Evolutionary conservation across 2,888 invertebrate species (phyloP).

Genomic region (Mythimna ferrago): DNA sequence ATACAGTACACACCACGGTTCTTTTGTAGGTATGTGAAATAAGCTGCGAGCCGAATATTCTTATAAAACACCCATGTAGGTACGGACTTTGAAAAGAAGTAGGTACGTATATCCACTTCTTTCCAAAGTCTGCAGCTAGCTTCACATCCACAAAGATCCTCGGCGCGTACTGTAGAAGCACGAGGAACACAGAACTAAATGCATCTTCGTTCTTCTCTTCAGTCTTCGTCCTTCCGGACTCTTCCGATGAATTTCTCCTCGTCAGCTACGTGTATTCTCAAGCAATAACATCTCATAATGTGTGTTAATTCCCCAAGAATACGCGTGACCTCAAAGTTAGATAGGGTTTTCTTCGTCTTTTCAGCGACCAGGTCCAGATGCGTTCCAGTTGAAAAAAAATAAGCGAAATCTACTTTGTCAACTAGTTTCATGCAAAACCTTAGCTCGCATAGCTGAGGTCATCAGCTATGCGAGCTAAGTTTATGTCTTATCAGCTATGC

Average conservation of each 20-base stretch:
- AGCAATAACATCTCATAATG: constrained; percentile 99
- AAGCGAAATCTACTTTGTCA: background rate
- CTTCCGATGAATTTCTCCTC: constrained; percentile 88
- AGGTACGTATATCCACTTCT: background rate
- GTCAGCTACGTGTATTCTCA: constrained; percentile 99
- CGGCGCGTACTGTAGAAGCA: background rate
- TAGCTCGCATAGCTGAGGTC: background rate
- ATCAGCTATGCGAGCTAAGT: background rate
- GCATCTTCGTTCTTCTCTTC: constrained; percentile 8
- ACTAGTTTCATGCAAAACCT: background rate
- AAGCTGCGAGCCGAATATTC: background rate
- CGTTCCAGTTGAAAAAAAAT: background rate
- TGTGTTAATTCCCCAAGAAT: constrained; percentile 99
- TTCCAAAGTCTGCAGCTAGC: constrained; percentile 5
- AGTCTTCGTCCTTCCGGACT: constrained; percentile 28
- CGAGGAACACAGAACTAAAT: background rate
- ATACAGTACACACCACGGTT: constrained; percentile 5
- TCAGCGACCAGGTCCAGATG: constrained; percentile 22
- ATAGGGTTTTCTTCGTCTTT: constrained; percentile 61
- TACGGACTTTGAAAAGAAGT: constrained; percentile 3
- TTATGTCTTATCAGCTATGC: background rate
- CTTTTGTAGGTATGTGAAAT: constrained; percentile 5
- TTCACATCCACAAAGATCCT: constrained; percentile 10
- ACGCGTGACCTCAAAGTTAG: constrained; percentile 97
- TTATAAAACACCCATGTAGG: background rate